Conservation (phyloP, 2,113 vertebrate genomes). For the pig (Sus scrofa) region DNA sequence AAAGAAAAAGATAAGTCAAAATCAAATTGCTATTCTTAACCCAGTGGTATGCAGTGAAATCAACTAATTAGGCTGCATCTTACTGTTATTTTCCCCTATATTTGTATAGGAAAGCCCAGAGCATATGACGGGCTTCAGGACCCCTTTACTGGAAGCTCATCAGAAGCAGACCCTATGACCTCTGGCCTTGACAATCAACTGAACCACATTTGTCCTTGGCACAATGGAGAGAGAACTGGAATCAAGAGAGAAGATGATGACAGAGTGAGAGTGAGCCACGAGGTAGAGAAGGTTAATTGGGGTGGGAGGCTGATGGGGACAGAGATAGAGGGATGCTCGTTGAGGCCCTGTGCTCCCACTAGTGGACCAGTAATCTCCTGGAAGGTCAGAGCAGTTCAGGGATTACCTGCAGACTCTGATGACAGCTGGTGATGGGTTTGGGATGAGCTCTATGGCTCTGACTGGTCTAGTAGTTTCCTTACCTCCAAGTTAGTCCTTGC, state of each 20-base stretch:
- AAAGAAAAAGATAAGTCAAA: background rate
- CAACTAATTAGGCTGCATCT: background rate
- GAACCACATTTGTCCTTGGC: background rate
- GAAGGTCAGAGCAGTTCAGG: fast-evolving
- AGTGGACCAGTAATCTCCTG: background rate
- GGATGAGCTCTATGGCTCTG: background rate
- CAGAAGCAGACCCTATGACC: background rate
- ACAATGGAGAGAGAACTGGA: background rate
- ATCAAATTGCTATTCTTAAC: background rate
- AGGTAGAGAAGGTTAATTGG: no score
- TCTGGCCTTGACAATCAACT: background rate
- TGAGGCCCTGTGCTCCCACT: background rate
- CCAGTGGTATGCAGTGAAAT: background rate
- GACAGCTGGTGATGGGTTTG: background rate
- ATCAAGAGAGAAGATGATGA: background rate
- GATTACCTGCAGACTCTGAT: background rate
- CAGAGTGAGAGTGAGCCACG: background rate
- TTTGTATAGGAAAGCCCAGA: background rate
- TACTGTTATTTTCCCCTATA: background rate
- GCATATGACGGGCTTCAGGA: background rate
- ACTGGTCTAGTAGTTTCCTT: conserved; percentile 66
- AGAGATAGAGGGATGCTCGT: background rate
- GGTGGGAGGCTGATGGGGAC: background rate
- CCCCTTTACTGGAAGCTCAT: background rate
- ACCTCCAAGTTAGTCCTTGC: conserved; percentile 95